phyloP scores from a whole-genome alignment of 30 jellyfish, hydroid and myxozoan species.

The Hydractinia echinata region DNA sequence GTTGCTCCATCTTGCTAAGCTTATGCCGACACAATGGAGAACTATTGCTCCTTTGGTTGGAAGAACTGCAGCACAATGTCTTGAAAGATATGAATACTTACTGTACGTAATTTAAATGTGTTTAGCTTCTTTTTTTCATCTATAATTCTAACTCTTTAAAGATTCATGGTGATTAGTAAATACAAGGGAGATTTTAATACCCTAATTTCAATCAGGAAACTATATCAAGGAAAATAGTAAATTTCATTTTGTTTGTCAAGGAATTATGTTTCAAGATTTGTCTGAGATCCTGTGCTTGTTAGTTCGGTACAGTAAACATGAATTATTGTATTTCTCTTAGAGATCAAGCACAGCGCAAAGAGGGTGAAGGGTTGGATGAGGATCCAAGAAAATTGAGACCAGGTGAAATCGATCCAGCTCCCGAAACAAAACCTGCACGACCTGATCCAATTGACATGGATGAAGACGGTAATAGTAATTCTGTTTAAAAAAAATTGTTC shows the following conservation, averaged over 20 bases:
- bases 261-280: too few species aligned
- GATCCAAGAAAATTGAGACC: constrained; percentile 99
- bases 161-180: too few species aligned
- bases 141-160: too few species aligned
- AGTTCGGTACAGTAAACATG: neutral
- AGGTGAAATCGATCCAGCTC: constrained; percentile 99
- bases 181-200: too few species aligned
- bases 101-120: constrained; percentile 52
- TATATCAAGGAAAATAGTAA: too few species aligned
- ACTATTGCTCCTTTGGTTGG: constrained; percentile 99
- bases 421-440: constrained; percentile 98
- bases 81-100: constrained; percentile 97
- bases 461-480: constrained; percentile 81
- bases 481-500: neutral
- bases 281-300: too few species aligned
- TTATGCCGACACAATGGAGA: constrained; percentile 99
- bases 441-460: constrained; percentile 99
- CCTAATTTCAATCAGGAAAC: too few species aligned
- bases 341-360: constrained; percentile 98
- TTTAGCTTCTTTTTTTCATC: too few species aligned
- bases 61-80: constrained; percentile 98
- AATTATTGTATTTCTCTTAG: constrained; percentile 29
- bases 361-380: constrained; percentile 69
- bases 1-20: constrained; percentile 92
- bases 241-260: too few species aligned